Evolutionary conservation across 2,888 invertebrate genomes (phyloP).

Genomic region (Amiota communis): DNA sequence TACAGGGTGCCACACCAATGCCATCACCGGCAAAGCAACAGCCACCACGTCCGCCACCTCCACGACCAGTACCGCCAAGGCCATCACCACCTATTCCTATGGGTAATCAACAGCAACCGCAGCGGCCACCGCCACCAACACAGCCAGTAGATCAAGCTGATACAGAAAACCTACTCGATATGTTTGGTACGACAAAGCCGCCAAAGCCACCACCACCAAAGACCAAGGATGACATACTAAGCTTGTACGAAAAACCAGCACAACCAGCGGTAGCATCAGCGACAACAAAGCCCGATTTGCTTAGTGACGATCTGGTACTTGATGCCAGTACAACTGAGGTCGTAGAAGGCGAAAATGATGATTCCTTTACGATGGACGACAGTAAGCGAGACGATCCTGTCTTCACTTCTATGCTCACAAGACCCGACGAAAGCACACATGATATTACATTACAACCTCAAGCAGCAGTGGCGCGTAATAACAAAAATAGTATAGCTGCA

Average conservation of each 20-base stretch:
- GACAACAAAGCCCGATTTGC: slow-evolving; percentile 75
- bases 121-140: slow-evolving; percentile 66
- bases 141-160: slow-evolving; percentile 49
- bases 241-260: slow-evolving; percentile 74
- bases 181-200: slow-evolving; percentile 74
- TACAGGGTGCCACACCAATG: slow-evolving; percentile 74
- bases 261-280: slow-evolving; percentile 57
- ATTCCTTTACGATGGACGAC: slow-evolving; percentile 21
- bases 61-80: slow-evolving; percentile 70
- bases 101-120: slow-evolving; percentile 54
- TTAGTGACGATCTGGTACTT: slow-evolving; percentile 76
- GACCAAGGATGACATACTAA: slow-evolving; percentile 77
- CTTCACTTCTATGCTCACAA: slow-evolving; percentile 66
- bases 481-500: slow-evolving; percentile 61
- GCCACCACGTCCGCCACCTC: slow-evolving; percentile 73
- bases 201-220: slow-evolving; percentile 75
- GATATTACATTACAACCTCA: slow-evolving; percentile 71
- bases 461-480: slow-evolving; percentile 56
- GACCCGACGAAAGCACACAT: slow-evolving; percentile 70
- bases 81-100: slow-evolving; percentile 66
- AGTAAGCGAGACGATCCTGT: slow-evolving; percentile 59
- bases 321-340: slow-evolving; percentile 42
- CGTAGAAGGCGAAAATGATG: slow-evolving; percentile 32
- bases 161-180: slow-evolving; percentile 76
- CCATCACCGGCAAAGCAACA: slow-evolving; percentile 74